Evolutionary conservation across 2,113 vertebrate genomes (phyloP).

Genomic region (Bos javanicus): DNA sequence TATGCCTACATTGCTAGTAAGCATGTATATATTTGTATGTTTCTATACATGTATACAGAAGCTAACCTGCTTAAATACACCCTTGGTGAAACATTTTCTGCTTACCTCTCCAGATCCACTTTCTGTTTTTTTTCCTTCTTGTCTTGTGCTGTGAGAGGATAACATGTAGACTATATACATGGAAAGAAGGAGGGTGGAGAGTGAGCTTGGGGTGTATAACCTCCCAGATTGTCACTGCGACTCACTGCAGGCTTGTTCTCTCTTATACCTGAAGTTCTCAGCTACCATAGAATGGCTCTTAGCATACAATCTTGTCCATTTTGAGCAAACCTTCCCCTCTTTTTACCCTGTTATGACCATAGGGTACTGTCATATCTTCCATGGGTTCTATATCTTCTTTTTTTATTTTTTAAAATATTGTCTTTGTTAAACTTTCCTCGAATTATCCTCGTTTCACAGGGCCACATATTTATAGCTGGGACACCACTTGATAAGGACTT

Average conservation of each 20-base stretch:
- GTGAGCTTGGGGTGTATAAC: not conserved
- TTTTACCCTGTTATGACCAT: not conserved
- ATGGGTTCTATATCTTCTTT: not conserved
- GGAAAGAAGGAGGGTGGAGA: not conserved
- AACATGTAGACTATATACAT: not conserved
- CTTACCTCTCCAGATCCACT: not conserved
- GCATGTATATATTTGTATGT: not conserved
- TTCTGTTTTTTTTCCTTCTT: not conserved
- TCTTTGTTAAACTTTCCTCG: not conserved
- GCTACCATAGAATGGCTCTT: not conserved
- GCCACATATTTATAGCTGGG: not conserved
- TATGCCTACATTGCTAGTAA: not conserved
- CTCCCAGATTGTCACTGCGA: not conserved
- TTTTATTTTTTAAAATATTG: not conserved
- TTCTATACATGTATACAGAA: not conserved
- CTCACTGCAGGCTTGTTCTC: not conserved
- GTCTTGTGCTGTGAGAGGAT: not conserved
- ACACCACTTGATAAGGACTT: not conserved
- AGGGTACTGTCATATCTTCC: not conserved
- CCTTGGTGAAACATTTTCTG: not conserved
- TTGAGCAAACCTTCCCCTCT: not conserved
- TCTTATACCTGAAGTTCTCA: not conserved
- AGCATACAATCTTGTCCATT: not conserved
- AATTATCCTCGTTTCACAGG: not conserved
- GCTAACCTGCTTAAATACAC: not conserved